These are phyloP conservation scores for Pyrrhura leucotis DNA, from an alignment of 2,797 vertebrate genomes.

Conservation along the genomic window DNA sequence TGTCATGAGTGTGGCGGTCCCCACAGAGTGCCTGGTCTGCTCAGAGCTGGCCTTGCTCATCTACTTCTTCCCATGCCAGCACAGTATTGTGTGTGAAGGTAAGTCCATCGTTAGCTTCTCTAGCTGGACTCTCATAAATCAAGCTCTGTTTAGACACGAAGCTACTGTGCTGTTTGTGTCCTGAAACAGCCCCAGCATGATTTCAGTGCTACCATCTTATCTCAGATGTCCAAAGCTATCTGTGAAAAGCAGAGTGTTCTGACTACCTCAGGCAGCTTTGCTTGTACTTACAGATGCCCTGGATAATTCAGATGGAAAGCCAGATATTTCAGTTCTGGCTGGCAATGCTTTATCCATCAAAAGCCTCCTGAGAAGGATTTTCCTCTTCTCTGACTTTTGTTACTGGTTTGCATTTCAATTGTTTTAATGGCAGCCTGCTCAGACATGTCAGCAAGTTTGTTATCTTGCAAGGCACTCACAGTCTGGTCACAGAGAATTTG, in stretches of 20 bases:
- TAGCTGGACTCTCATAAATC: background rate
- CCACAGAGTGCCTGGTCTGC: slow-evolving; percentile 96
- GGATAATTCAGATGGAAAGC: background rate
- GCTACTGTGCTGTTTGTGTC: background rate
- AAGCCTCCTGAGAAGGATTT: slow-evolving; percentile 7
- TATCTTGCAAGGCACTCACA: background rate
- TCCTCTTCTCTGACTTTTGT: background rate
- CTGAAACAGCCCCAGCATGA: background rate
- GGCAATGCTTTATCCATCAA: background rate
- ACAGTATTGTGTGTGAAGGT: slow-evolving; percentile 98
- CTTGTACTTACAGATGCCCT: background rate
- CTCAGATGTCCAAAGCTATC: background rate
- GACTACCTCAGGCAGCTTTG: background rate
- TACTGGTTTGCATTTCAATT: background rate
- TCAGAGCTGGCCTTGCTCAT: slow-evolving; percentile 93
- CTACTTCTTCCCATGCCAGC: slow-evolving; percentile 93
- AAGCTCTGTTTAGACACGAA: background rate
- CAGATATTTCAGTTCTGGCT: background rate
- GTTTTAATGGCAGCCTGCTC: background rate
- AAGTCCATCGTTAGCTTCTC: background rate
- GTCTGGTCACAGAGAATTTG: background rate
- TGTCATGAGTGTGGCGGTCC: slow-evolving; percentile 76
- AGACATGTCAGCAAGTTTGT: background rate
- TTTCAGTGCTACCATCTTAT: background rate
- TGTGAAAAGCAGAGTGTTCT: background rate